These are phyloP conservation scores for Chloropsis cyanopogon DNA, from an alignment of 2,113 vertebrate genomes.

Conservation along the genomic window DNA sequence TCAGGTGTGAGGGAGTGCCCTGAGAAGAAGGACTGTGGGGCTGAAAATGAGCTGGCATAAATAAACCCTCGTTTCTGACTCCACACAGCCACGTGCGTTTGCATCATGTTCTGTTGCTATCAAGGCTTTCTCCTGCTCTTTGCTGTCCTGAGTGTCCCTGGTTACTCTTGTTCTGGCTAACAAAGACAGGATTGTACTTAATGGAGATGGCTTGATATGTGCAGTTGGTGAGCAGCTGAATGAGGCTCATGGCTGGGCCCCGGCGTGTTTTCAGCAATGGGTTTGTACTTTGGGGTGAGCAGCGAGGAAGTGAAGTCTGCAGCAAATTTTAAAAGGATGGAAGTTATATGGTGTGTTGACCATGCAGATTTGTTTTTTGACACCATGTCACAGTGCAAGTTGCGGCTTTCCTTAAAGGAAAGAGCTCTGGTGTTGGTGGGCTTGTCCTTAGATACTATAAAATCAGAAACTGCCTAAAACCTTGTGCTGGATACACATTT, in stretches of 20 bases:
- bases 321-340: background rate
- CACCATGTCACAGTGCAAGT: rapidly evolving
- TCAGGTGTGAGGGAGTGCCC: background rate
- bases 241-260: background rate
- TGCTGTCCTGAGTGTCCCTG: background rate
- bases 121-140: background rate
- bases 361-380: background rate
- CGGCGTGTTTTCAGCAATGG: rapidly evolving
- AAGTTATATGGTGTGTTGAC: background rate
- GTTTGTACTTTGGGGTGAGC: background rate
- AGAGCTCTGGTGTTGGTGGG: background rate
- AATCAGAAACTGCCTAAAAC: background rate
- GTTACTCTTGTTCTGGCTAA: background rate
- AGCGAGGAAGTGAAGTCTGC: background rate
- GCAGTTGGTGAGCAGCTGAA: background rate
- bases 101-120: background rate
- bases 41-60: background rate
- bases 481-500: rapidly evolving
- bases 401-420: background rate
- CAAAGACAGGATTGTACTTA: background rate
- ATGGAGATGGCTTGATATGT: background rate
- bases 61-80: background rate
- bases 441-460: background rate
- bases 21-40: background rate
- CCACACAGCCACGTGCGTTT: rapidly evolving